Evolutionary conservation across 2,888 invertebrate species (phyloP).

Genomic region (Stenolophus ochropezus): DNA sequence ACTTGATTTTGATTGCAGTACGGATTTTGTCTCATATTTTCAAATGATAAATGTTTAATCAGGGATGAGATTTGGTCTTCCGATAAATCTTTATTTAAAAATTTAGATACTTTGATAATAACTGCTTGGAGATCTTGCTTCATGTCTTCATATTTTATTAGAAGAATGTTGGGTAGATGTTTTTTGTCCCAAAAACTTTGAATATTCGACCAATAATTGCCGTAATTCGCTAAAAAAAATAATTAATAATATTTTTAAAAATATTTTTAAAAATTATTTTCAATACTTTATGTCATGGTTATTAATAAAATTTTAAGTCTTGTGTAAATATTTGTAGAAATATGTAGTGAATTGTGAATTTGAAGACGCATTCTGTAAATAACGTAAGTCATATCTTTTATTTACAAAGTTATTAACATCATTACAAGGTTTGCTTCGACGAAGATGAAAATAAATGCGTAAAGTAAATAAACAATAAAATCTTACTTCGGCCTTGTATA

Average conservation of each 20-base stretch:
- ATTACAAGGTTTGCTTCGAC: neutral
- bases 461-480: neutral
- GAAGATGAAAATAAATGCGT: neutral
- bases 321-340: no score
- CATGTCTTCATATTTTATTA: conserved; percentile 68
- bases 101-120: conserved; percentile 71
- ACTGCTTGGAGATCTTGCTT: conserved; percentile 72
- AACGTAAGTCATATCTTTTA: no score
- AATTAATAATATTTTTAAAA: neutral
- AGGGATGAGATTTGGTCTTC: conserved; percentile 70
- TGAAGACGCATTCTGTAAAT: no score
- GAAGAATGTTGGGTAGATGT: conserved; percentile 63
- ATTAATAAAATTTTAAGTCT: no score
- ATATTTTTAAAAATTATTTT: no score
- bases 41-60: conserved; percentile 73
- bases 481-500: neutral
- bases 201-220: neutral
- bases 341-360: no score
- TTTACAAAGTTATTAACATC: neutral
- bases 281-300: no score
- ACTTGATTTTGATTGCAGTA: conserved; percentile 72
- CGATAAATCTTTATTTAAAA: conserved; percentile 70
- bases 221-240: neutral
- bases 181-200: neutral
- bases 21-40: conserved; percentile 75